Evolutionary conservation across 2,888 invertebrate genomes (phyloP).

Genomic region (Dorcus hopei): DNA sequence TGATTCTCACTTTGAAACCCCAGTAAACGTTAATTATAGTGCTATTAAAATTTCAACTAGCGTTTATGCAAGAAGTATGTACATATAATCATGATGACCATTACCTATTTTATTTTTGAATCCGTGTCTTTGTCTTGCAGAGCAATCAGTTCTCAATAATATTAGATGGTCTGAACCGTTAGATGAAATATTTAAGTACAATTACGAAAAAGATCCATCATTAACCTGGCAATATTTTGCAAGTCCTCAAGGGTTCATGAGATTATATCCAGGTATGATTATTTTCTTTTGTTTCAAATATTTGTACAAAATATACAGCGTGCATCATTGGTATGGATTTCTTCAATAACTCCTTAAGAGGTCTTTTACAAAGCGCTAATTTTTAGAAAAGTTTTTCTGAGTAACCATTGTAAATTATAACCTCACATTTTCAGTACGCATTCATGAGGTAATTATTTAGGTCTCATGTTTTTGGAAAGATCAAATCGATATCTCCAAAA

Average conservation of each 20-base stretch:
- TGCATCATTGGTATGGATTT: too few species aligned
- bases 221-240: slow-evolving; percentile 98
- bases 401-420: too few species aligned
- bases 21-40: slow-evolving; percentile 73
- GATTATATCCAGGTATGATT: slow-evolving; percentile 86
- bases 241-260: slow-evolving; percentile 92
- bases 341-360: too few species aligned
- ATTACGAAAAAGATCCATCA: slow-evolving; percentile 81
- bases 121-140: slow-evolving; percentile 49
- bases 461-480: too few species aligned
- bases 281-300: background rate
- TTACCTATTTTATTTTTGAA: background rate
- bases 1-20: slow-evolving; percentile 70
- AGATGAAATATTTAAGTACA: slow-evolving; percentile 83
- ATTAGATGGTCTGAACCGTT: slow-evolving; percentile 94
- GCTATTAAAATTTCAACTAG: slow-evolving; percentile 92
- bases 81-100: background rate
- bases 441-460: too few species aligned
- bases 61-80: slow-evolving; percentile 78
- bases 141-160: slow-evolving; percentile 80
- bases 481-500: too few species aligned
- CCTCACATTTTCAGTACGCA: too few species aligned
- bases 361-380: too few species aligned
- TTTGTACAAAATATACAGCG: background rate
- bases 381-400: too few species aligned